Conservation (phyloP, 2,113 vertebrate genomes). For the Bos indicus region DNA sequence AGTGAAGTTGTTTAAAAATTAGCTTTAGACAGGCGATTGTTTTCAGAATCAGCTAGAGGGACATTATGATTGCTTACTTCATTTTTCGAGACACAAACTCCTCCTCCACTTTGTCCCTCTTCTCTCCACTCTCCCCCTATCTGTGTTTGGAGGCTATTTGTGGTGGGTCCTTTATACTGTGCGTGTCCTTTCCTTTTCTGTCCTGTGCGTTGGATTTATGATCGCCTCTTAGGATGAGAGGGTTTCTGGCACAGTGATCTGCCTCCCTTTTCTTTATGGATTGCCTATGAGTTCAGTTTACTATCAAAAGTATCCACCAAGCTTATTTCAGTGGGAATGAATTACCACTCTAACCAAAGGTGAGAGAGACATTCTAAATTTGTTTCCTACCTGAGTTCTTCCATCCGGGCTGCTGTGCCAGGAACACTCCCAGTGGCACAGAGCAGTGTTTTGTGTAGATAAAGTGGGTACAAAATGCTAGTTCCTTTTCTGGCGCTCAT, state of each 20-base stretch:
- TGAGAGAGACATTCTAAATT: neutral
- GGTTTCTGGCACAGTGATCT: neutral
- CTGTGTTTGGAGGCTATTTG: neutral
- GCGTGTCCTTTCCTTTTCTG: neutral
- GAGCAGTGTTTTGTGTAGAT: constrained; percentile 64
- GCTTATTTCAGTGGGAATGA: neutral
- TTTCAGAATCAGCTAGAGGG: neutral
- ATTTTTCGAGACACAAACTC: neutral
- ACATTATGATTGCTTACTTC: neutral
- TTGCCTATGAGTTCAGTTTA: neutral
- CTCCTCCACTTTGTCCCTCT: neutral
- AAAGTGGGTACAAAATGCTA: constrained; percentile 55
- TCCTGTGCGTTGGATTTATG: neutral
- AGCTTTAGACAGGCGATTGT: neutral
- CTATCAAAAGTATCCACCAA: neutral
- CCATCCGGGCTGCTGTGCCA: neutral
- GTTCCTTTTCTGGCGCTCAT: constrained; percentile 21
- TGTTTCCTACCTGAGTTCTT: neutral
- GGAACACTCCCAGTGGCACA: neutral
- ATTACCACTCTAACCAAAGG: neutral
- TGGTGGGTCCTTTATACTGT: neutral
- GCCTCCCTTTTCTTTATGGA: neutral
- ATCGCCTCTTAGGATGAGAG: neutral
- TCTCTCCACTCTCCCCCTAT: too few relatives aligned
- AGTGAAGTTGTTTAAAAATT: neutral